Conservation (phyloP, 2,113 vertebrate species). For the Sphyrna mokarran region DNA sequence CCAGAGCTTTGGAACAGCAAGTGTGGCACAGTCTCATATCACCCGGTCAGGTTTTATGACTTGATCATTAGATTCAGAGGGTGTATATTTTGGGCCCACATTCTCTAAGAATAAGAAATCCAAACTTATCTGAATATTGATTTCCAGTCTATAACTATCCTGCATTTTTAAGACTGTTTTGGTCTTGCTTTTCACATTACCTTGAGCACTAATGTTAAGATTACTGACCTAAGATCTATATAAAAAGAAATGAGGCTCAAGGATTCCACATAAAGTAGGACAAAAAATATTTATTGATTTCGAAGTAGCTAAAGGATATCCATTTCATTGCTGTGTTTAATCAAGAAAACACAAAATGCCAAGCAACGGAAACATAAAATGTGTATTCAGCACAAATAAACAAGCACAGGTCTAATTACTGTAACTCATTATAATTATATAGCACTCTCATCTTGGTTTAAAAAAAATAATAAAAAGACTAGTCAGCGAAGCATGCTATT, state of each 20-base stretch:
- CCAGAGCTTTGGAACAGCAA: background rate
- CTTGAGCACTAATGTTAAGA: background rate
- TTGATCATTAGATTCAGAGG: background rate
- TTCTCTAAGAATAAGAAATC: background rate
- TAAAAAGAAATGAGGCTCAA: background rate
- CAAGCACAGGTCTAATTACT: constrained; percentile 26
- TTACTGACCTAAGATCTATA: background rate
- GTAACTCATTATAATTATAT: constrained; percentile 25
- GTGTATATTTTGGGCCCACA: background rate
- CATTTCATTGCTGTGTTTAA: constrained; percentile 14
- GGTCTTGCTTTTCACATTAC: background rate
- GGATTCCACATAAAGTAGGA: background rate
- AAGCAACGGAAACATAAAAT: constrained; percentile 12
- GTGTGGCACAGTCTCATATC: background rate
- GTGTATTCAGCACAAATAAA: constrained; percentile 27
- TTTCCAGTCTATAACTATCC: background rate
- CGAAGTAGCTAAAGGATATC: constrained; percentile 12
- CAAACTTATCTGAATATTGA: background rate
- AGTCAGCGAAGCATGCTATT: background rate
- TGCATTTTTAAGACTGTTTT: background rate
- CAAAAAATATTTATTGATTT: constrained; percentile 32
- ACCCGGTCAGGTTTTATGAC: background rate
- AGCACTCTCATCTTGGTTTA: background rate
- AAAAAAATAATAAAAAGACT: background rate
- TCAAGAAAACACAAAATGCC: constrained; percentile 18